phyloP scores from a whole-genome alignment of 2,113 vertebrate genomes.

The Brienomyrus brachyistius region DNA sequence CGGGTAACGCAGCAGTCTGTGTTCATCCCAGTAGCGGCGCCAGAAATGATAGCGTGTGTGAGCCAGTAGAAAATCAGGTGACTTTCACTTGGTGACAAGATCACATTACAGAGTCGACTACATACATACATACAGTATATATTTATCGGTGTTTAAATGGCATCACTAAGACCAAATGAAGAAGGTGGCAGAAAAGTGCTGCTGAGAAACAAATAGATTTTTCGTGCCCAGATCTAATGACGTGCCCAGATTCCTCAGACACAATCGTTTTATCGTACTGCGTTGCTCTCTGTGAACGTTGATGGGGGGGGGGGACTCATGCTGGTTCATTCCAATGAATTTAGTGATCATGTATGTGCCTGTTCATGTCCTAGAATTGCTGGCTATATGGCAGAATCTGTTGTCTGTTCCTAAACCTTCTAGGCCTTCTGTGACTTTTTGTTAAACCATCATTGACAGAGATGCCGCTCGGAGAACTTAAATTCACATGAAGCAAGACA shows the following conservation, averaged over 20 bases:
- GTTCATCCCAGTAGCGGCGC: background rate
- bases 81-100: background rate
- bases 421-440: no score
- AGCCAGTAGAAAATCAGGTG: background rate
- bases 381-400: no score
- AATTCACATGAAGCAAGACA: background rate
- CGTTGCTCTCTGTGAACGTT: no score
- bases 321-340: background rate
- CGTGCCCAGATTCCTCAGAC: no score
- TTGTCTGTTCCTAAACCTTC: no score
- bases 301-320: no score
- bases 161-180: background rate
- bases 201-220: no score
- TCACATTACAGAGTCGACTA: background rate
- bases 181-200: background rate
- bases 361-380: no score
- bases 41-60: background rate
- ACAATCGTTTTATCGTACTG: background rate
- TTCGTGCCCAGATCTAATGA: no score
- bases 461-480: no score
- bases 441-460: no score
- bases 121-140: no score
- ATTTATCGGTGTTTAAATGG: background rate
- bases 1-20: background rate
- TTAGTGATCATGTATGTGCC: background rate